Percentiles rank a stretch among this genome's conserved stretches.
phyloP scores from a whole-genome alignment of 2,888 invertebrate genomes.

The Athalia circularis region DNA sequence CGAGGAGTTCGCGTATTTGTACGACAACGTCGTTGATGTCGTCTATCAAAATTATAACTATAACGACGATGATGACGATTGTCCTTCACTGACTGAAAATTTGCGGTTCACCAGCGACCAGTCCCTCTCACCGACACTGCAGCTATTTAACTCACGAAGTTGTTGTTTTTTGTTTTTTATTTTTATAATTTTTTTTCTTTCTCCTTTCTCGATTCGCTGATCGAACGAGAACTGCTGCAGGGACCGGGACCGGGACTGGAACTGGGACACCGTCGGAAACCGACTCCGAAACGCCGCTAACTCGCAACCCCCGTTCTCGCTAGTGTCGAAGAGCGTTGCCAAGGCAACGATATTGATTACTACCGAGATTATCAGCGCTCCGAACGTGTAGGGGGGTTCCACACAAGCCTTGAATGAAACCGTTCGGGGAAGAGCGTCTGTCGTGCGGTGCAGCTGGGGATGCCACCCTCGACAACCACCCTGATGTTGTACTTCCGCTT shows the following conservation, averaged over 20 bases:
- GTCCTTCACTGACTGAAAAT: too few species aligned
- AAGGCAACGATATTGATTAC: constrained; percentile 63
- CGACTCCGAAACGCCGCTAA: constrained; percentile 63
- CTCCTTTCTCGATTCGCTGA: neutral
- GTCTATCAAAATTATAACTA: too few species aligned
- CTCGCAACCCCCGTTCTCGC: constrained; percentile 50
- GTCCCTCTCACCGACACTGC: too few species aligned
- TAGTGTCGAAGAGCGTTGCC: constrained; percentile 55
- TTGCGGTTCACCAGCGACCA: too few species aligned
- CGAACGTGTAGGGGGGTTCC: constrained; percentile 23
- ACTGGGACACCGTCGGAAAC: constrained; percentile 22
- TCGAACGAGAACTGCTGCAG: constrained; percentile 4
- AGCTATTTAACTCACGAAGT: too few species aligned
- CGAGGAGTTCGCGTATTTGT: constrained; percentile 26
- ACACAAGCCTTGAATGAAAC: constrained; percentile 29
- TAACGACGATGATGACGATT: too few species aligned
- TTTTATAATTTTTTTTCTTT: too few species aligned
- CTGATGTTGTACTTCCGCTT: too few species aligned
- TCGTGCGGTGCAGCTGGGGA: constrained; percentile 1
- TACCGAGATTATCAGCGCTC: constrained; percentile 44
- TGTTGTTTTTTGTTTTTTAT: too few species aligned
- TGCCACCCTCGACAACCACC: neutral
- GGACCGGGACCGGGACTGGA: constrained; percentile 27
- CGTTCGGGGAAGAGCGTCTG: neutral
- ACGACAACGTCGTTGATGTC: constrained; percentile 47